Evolutionary conservation across 1,140 invertebrate species (phyloP).

Genomic region (Luehdorfia chinensis): DNA sequence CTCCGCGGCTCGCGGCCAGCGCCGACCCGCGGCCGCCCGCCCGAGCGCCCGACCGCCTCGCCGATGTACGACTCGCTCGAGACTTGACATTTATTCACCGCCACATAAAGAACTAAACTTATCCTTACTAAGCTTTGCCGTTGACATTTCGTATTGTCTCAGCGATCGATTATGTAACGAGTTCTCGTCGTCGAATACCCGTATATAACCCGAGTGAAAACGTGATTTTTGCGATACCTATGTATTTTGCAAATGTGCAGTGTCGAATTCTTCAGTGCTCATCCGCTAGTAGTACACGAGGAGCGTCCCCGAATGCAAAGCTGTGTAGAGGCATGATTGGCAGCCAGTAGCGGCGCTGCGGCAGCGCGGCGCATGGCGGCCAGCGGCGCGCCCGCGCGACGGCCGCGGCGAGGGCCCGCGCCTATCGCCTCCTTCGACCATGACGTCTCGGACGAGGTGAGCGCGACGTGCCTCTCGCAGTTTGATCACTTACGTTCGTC

Average conservation of each 20-base stretch:
- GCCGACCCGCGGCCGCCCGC: conserved; percentile 13
- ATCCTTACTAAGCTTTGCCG: too few species aligned
- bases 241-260: not conserved
- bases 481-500: not conserved
- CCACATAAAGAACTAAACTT: too few species aligned
- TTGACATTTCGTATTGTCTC: too few species aligned
- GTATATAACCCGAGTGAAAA: not conserved
- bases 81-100: too few species aligned
- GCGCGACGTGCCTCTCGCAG: conserved; percentile 18
- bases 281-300: too few species aligned
- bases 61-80: too few species aligned
- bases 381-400: conserved; percentile 52
- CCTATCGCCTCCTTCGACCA: conserved; percentile 94
- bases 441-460: conserved; percentile 90
- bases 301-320: not conserved
- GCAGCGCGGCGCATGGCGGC: conserved; percentile 42
- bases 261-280: too few species aligned
- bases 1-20: conserved; percentile 22
- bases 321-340: not conserved
- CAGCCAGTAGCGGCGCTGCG: conserved; percentile 13
- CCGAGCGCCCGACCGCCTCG: not conserved
- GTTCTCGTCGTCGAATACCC: not conserved
- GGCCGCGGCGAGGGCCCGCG: conserved; percentile 90
- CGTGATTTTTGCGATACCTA: not conserved
- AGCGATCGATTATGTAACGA: not conserved